Evolutionary conservation across 2,888 invertebrate genomes (phyloP).

Genomic region (Andricus quercusramuli): DNA sequence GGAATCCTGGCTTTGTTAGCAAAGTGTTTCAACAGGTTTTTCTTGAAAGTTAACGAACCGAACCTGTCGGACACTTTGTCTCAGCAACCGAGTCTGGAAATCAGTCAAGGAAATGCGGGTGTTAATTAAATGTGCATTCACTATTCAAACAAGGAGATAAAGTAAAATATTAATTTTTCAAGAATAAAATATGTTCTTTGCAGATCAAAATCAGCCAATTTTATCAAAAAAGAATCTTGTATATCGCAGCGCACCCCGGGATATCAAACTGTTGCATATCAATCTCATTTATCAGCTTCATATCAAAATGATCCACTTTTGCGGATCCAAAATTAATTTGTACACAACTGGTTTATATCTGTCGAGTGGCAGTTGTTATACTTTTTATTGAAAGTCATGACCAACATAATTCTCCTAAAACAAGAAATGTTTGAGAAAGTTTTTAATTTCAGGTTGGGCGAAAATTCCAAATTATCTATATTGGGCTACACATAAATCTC

Average conservation of each 20-base stretch:
- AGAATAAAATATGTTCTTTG: not conserved
- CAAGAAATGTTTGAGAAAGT: too few species aligned
- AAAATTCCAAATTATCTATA: too few species aligned
- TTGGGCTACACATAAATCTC: too few species aligned
- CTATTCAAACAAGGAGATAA: not conserved
- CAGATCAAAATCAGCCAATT: not conserved
- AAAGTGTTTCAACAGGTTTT: constrained; percentile 40
- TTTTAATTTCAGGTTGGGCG: too few species aligned
- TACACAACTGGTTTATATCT: too few species aligned
- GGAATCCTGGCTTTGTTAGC: constrained; percentile 41
- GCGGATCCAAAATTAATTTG: too few species aligned
- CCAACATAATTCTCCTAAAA: too few species aligned
- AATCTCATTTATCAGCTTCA: too few species aligned
- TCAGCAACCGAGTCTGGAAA: constrained; percentile 21
- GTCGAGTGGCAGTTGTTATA: too few species aligned
- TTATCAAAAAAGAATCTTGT: not conserved
- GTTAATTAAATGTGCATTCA: constrained; percentile 26
- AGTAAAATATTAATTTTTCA: not conserved
- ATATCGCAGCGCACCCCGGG: not conserved
- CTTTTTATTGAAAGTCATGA: too few species aligned
- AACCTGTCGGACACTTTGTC: constrained; percentile 20
- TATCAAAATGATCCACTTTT: too few species aligned
- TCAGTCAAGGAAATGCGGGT: constrained; percentile 36
- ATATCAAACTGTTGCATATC: too few species aligned
- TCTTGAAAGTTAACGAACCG: constrained; percentile 33